These are phyloP conservation scores for Mohoua ochrocephala DNA, from an alignment of 2,113 vertebrate species.

Conservation along the genomic window DNA sequence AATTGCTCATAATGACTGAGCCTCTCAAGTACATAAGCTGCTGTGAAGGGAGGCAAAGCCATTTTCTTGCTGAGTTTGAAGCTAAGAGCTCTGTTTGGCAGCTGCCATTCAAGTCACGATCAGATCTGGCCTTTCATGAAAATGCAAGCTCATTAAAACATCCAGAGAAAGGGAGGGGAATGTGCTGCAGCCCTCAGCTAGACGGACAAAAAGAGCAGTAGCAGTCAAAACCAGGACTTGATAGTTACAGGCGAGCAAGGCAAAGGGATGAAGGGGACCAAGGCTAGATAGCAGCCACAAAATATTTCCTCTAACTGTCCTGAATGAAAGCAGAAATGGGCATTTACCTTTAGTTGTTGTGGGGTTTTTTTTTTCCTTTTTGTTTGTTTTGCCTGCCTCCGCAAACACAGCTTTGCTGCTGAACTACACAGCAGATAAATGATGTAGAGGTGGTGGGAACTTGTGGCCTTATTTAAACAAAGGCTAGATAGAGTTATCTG, in stretches of 20 bases:
- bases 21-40: background rate
- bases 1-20: background rate
- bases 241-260: background rate
- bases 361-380: background rate
- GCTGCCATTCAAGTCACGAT: constrained; percentile 35
- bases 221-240: background rate
- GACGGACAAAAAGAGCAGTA: background rate
- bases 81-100: constrained; percentile 23
- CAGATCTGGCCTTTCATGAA: constrained; percentile 34
- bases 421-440: background rate
- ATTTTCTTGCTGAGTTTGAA: constrained; percentile 32
- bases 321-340: background rate
- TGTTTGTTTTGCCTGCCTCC: background rate
- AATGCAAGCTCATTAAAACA: constrained; percentile 57
- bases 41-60: constrained; percentile 6
- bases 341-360: background rate
- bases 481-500: background rate
- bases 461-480: constrained; percentile 20
- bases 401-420: background rate
- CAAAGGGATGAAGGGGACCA: background rate
- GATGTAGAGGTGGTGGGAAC: background rate
- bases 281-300: background rate
- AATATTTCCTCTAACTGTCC: background rate
- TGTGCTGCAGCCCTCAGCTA: background rate
- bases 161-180: background rate